Evolutionary conservation across 1,140 invertebrate genomes (phyloP), one percentile per base, ranked within the genome.

Genomic region (Bursaphelenchus mucronatus): DNA sequence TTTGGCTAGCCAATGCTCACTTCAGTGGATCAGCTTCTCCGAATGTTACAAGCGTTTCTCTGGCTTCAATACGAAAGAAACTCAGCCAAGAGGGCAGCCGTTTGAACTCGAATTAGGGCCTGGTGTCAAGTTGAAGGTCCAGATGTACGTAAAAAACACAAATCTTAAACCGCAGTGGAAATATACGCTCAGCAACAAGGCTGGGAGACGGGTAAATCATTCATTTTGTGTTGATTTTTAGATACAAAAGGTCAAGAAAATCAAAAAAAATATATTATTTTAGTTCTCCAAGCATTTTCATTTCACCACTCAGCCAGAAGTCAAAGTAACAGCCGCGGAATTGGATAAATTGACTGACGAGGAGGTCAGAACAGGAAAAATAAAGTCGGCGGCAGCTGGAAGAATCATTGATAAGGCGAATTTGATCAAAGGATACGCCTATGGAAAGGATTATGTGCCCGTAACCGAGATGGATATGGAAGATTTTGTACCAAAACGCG

Each of bases 41-140:
- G 44, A 59, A 45, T 45, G 44, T 39, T 11, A 59, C 13, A 43
- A 59, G 13, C 19, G 41, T 17, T 59, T 59, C 40, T 39, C 13
- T 13, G n/a, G 40, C 40, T 59, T 44, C 40, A 59, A 44, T 11
- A 0, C 41, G 11, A 13, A n/a, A 45, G 41, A 59, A 7, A 39
- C 15, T n/a, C 13, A 44, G 57, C 13, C 17, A 13, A 52, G 63
- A 46, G 63, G 61, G 0, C 10, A 13, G 5, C 63, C 63, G 6
- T 64, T 64, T 17, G 44, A 66, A 7, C 44, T 64, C 10, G 10
- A 64, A 49, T n/a, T 64, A 30, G 46, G 45, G 44, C 21, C 58
- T 44, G 30, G 21, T 13, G 17, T 51, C 8, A 43, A 30, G 7
- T 61, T 64, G 49, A 30, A 62, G 8, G 6, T 59, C 6, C 53